phyloP scores from a whole-genome alignment of 1,140 invertebrate genomes.

The Pantala flavescens region DNA sequence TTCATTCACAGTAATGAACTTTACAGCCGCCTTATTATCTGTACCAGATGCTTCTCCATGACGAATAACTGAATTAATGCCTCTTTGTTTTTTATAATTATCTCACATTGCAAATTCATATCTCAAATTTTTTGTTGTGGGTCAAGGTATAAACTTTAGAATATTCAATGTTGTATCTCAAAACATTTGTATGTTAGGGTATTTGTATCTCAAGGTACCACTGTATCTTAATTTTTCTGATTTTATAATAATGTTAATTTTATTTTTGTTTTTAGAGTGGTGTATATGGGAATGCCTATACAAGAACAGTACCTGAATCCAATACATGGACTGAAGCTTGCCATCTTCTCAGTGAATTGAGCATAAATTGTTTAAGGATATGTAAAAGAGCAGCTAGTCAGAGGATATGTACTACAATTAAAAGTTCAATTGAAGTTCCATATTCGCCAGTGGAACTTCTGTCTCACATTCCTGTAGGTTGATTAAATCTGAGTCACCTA shows the following conservation, averaged over 20 bases:
- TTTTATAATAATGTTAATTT: too few species aligned
- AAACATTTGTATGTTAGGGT: too few species aligned
- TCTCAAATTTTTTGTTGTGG: too few species aligned
- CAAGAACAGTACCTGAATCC: background rate
- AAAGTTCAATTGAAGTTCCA: background rate
- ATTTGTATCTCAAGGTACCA: too few species aligned
- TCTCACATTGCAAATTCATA: too few species aligned
- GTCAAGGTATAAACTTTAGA: too few species aligned
- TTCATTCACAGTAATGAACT: too few species aligned
- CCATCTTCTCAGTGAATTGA: background rate
- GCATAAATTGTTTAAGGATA: background rate
- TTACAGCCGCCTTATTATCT: too few species aligned
- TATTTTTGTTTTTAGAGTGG: too few species aligned
- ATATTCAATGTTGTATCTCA: too few species aligned
- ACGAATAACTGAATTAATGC: constrained; percentile 22
- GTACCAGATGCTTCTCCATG: constrained; percentile 25
- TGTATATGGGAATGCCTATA: background rate
- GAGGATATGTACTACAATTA: background rate
- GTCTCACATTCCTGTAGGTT: background rate
- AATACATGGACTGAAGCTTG: background rate
- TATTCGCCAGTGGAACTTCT: background rate
- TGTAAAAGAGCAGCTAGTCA: background rate
- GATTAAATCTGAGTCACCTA: too few species aligned
- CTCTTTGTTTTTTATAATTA: constrained; percentile 19
- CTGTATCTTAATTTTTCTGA: too few species aligned